Evolutionary conservation across 2,797 vertebrate genomes (phyloP).

Genomic region (Pogonophryne albipinna): DNA sequence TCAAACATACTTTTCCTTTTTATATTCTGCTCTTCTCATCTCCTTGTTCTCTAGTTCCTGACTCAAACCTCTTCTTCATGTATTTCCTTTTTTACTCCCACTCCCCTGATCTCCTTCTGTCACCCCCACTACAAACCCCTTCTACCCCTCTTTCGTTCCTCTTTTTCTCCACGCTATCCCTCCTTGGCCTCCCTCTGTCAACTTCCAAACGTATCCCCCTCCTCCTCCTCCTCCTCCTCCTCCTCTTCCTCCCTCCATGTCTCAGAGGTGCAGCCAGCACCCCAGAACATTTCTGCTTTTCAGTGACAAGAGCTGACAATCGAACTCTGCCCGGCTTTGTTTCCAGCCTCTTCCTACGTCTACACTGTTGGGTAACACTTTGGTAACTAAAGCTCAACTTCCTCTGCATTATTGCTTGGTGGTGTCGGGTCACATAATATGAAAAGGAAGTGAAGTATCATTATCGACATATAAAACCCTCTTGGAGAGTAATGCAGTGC

Average conservation of each 20-base stretch:
- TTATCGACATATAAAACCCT: too few species aligned
- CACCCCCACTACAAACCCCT: slow-evolving; percentile 30
- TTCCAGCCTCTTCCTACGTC: slow-evolving; percentile 39
- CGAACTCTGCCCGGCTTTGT: slow-evolving; percentile 54
- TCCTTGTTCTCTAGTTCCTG: slow-evolving; percentile 28
- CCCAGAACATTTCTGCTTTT: slow-evolving; percentile 66
- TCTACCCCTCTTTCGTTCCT: slow-evolving; percentile 25
- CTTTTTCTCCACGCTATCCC: slow-evolving; percentile 47
- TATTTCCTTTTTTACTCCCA: slow-evolving; percentile 21
- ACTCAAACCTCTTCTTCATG: slow-evolving; percentile 31
- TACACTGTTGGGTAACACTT: slow-evolving; percentile 19
- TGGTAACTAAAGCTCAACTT: slow-evolving; percentile 35
- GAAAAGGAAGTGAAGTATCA: not conserved
- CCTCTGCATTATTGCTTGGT: slow-evolving; percentile 16
- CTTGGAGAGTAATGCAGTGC: too few species aligned
- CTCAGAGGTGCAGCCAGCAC: slow-evolving; percentile 72
- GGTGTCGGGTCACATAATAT: not conserved
- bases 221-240: not conserved
- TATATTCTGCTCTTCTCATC: slow-evolving; percentile 17
- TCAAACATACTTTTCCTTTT: slow-evolving; percentile 28
- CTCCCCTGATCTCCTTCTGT: slow-evolving; percentile 49
- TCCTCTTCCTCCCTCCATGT: slow-evolving; percentile 31
- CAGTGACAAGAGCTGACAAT: slow-evolving; percentile 70
- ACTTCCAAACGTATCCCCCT: slow-evolving; percentile 23
- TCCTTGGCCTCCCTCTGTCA: slow-evolving; percentile 51